Percentiles rank a stretch among this genome's conserved stretches.
These are phyloP conservation scores for Arctocebus calabarensis DNA, from an alignment of 2,797 vertebrate genomes.

Conservation along the genomic window DNA sequence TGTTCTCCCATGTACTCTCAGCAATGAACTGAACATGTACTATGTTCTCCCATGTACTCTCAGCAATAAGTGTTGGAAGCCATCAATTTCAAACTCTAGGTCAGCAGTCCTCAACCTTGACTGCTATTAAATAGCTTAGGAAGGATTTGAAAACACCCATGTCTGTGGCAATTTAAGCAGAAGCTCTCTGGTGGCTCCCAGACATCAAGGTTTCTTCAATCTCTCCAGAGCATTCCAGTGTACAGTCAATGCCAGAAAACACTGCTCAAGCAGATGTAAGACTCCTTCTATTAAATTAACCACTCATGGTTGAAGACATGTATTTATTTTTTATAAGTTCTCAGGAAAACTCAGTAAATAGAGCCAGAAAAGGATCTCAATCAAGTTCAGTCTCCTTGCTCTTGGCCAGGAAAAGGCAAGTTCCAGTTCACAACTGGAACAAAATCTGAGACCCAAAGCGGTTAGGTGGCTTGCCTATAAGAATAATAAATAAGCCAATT, in stretches of 20 bases:
- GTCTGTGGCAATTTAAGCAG: not conserved
- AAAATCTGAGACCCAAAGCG: not conserved
- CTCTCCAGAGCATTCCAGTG: not conserved
- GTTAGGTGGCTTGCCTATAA: not conserved
- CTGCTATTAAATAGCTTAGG: not conserved
- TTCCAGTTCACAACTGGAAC: not conserved
- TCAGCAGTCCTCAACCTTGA: not conserved
- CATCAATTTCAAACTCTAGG: not conserved
- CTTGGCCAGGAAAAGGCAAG: constrained; percentile 10
- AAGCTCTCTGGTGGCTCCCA: not conserved
- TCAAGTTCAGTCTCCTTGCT: not conserved
- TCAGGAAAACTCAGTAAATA: constrained; percentile 16
- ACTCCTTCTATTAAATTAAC: constrained; percentile 29
- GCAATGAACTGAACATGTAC: not conserved
- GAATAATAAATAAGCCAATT: constrained; percentile 20
- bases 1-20: too few species aligned
- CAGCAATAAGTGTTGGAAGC: not conserved
- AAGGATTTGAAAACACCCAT: not conserved
- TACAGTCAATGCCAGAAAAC: not conserved
- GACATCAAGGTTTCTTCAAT: not conserved
- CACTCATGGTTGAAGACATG: not conserved
- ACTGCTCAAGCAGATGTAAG: not conserved
- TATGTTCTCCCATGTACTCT: not conserved
- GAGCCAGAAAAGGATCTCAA: not conserved
- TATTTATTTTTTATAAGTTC: constrained; percentile 19